Conservation (phyloP, 64 coral and sea anemone genomes). For the Stichodactyla helianthus region DNA sequence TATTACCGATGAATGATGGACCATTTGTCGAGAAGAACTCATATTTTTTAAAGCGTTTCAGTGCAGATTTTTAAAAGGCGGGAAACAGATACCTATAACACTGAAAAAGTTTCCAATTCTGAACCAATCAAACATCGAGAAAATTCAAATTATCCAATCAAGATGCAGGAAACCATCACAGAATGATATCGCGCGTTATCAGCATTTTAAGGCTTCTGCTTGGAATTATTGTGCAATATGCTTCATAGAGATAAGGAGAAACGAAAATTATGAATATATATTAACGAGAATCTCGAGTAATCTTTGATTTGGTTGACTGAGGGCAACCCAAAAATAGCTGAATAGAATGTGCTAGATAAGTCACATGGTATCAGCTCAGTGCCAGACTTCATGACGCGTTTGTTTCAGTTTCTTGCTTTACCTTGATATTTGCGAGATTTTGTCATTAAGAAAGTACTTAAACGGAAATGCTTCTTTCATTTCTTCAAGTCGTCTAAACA, state of each 20-base stretch:
- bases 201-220: too few relatives aligned
- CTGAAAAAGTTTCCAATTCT: neutral
- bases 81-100: too few relatives aligned
- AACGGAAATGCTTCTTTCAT: conserved; percentile 14
- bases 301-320: neutral
- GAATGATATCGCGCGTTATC: too few relatives aligned
- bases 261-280: too few relatives aligned
- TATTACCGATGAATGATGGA: too few relatives aligned
- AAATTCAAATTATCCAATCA: neutral
- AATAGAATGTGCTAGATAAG: neutral
- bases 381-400: neutral
- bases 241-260: too few relatives aligned
- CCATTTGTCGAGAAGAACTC: too few relatives aligned
- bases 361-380: neutral
- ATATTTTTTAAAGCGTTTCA: too few relatives aligned
- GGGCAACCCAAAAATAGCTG: neutral
- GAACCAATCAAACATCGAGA: neutral
- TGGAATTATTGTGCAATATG: too few relatives aligned
- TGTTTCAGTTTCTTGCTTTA: neutral
- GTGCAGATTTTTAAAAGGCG: too few relatives aligned
- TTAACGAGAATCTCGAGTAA: too few relatives aligned
- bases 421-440: neutral
- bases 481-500: neutral
- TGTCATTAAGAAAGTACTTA: neutral
- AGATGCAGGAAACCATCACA: neutral